Percentiles rank a stretch among this genome's conserved stretches.
phyloP scores from a whole-genome alignment of 2,113 vertebrate species.

The Brachyhypopomus occidentalis region DNA sequence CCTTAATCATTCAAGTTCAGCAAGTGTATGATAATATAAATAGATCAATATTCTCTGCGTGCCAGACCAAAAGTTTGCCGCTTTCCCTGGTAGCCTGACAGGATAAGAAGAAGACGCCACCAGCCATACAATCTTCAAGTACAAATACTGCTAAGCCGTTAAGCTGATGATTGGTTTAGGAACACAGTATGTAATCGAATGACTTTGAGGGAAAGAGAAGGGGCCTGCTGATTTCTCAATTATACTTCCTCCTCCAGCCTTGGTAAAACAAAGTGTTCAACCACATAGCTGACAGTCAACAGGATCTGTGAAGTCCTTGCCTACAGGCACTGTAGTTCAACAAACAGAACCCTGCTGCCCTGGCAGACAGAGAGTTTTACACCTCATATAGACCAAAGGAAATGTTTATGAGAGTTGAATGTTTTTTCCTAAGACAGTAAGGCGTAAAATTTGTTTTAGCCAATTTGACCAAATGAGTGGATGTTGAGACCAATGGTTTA shows the following conservation, averaged over 20 bases:
- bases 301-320: conserved; percentile 60
- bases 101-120: conserved; percentile 69
- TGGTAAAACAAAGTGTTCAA: conserved; percentile 64
- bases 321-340: conserved; percentile 62
- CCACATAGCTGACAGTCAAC: conserved; percentile 63
- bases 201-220: conserved; percentile 71
- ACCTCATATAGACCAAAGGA: conserved; percentile 54
- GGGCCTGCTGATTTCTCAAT: conserved; percentile 78
- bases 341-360: conserved; percentile 61
- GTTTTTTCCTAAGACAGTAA: neutral
- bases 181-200: conserved; percentile 78
- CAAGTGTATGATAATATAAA: conserved; percentile 62
- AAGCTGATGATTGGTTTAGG: conserved; percentile 79
- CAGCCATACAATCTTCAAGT: conserved; percentile 76
- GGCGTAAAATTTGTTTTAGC: neutral
- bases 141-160: conserved; percentile 78
- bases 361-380: conserved; percentile 35
- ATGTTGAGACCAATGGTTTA: neutral
- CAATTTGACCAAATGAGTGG: neutral
- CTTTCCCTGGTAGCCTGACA: conserved; percentile 63
- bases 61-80: conserved; percentile 66
- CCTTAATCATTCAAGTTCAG: conserved; percentile 64
- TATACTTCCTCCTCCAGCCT: conserved; percentile 70
- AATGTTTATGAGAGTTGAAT: conserved; percentile 46
- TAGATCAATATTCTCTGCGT: conserved; percentile 65